Evolutionary conservation across 1,140 invertebrate species (phyloP), one percentile per base, ranked within the genome.

Genomic region (Bombus picipes): DNA sequence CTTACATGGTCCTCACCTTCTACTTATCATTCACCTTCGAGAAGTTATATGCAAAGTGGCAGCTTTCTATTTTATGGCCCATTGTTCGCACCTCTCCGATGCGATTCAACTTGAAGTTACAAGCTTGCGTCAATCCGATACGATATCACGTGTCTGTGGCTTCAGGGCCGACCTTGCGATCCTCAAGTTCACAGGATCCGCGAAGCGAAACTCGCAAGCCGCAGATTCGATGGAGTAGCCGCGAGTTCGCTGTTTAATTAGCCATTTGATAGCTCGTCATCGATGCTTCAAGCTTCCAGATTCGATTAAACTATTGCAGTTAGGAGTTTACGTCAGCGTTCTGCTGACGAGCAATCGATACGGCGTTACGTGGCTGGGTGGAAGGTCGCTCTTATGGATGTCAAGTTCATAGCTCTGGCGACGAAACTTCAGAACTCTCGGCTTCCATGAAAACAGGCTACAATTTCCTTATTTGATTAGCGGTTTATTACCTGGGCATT

Each of bases 141-240:
- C 37, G 34, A 59, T 37, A 39, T 34, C 70, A 65, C 37, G 32
- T 59, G 13, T 12, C 1, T 28, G 22, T 18, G 22, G 12, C 13
- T 43, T 28, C 22, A 78, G 37, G 47, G 39, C 9, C 47, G 37
- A 15, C 32, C 47, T 71, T 59, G 25, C 9, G n/a, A 75, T 62
- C 78, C 68, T 85, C 86, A 89, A 88, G 87, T 89, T 88, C 82
- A 37, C 39, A 41, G 22, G 9, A 12, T 68, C 18, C 8, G 9
- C 68, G 34, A 4, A 22, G 8, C 8, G 32, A 34, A 34, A 34
- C 66, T 68, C 32, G 18, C 18, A 22, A 70, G 22, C 18, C 34
- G 2, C 2, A 6, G 9, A 68, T 68, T 68, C 15, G 6, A 37
- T 5, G 18, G 2, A 8, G 6, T 4, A 66, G n/a, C 5, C 13